Conservation (phyloP, 2,113 vertebrate genomes). For the Epinephelus moara region DNA sequence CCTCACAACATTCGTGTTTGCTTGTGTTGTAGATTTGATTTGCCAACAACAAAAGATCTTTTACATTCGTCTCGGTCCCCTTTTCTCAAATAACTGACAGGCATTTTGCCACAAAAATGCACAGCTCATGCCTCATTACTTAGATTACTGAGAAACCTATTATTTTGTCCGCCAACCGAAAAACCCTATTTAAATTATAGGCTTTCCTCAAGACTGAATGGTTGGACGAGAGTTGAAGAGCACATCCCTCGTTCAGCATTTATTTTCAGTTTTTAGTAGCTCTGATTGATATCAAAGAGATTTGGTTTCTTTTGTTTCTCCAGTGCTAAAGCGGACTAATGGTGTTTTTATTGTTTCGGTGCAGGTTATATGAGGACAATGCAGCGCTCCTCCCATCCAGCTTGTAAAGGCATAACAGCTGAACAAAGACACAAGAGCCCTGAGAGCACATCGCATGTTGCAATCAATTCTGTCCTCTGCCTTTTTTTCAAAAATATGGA, state of each 20-base stretch:
- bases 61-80: not conserved
- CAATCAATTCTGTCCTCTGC: conserved; percentile 32
- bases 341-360: not conserved
- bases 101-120: conserved; percentile 38
- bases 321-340: not conserved
- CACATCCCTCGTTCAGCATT: conserved; percentile 2
- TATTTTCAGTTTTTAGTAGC: conserved; percentile 13
- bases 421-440: conserved; percentile 31
- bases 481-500: conserved; percentile 19
- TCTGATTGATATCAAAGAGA: conserved; percentile 20
- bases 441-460: conserved; percentile 42
- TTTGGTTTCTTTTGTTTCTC: conserved; percentile 4
- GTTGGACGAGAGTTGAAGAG: conserved; percentile 9
- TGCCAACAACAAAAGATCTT: conserved; percentile 12
- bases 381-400: conserved; percentile 35
- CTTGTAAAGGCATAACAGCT: conserved; percentile 48
- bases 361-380: conserved; percentile 56
- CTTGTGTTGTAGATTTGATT: conserved; percentile 7
- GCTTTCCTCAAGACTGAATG: conserved; percentile 14
- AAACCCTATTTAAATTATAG: conserved; percentile 58
- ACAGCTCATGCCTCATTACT: conserved; percentile 40
- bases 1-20: conserved; percentile 13
- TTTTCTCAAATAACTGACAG: conserved; percentile 35
- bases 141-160: conserved; percentile 32
- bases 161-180: conserved; percentile 36